Base-by-base conservation (phyloP, 2,797 vertebrate genomes). In the Sciurus vulgaris region DNA sequence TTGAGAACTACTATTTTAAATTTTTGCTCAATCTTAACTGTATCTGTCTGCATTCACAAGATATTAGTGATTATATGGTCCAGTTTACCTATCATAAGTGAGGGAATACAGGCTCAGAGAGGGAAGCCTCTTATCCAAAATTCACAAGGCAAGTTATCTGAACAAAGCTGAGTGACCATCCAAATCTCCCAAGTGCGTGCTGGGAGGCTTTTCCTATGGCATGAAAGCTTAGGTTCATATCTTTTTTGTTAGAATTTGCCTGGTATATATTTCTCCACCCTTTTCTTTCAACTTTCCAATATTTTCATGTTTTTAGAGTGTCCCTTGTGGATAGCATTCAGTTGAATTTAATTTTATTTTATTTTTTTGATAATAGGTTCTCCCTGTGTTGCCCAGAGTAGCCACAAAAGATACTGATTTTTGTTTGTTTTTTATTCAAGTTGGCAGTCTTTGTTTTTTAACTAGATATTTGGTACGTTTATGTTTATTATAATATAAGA, bases 201-300 rank as follows among this genome's bases (percentile, higher is more conserved):
- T 76, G 15, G 69, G 49, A 73, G 77, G 35, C 49, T 74, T 86
- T 61, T 11, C 24, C 83, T 61, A 4, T 86, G n/a, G 88, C 47
- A n/a, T 51, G 7, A 54, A 44, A 73, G 54, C 13, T n/a, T 24
- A 18, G 47, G 33, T 35, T 15, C 63, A 77, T 83, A n/a, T 56
- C 26, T 12, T 65, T 93, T 56, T 88, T 56, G 49, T 67, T 56
- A 79, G 49, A 84, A 89, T 86, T 73, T 78, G 35, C 33, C 44
- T 61, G 14, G 22, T 51, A 41, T 28, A 41, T 28, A 65, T 79
- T 94, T 86, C 82, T 38, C 20, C 9, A 44, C 35, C 67, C 44
- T 83, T 81, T 65, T n/a, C 33, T 95, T 87, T 79, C 41, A 18
- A 56, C 59, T 79, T 88, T 72, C 54, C 24, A 82, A 5, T 87